Conservation (phyloP, 2,113 vertebrate species). For the Apus apus region DNA sequence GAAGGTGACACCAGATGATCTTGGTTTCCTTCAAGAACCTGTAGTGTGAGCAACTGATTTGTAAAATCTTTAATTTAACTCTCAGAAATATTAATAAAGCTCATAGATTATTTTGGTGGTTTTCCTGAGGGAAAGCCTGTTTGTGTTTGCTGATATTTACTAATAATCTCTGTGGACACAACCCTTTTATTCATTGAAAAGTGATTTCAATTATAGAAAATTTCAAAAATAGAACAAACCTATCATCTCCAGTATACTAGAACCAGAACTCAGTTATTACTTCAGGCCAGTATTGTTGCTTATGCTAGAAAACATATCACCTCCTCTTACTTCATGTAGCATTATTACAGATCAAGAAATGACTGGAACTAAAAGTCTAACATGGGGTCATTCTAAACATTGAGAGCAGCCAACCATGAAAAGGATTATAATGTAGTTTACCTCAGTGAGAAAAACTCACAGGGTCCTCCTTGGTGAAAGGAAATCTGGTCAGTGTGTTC, state of each 20-base stretch:
- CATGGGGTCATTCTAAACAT: not conserved
- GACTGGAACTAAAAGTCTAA: not conserved
- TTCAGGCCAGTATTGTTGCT: not conserved
- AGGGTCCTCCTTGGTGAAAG: not conserved
- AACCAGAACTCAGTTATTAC: not conserved
- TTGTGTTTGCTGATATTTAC: not conserved
- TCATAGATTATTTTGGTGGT: not conserved
- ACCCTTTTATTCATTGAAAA: not conserved
- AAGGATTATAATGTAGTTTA: not conserved
- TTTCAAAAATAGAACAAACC: not conserved
- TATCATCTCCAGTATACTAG: not conserved
- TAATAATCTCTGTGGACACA: not conserved
- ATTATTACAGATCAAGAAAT: not conserved
- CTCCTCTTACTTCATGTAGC: not conserved
- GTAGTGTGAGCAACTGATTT: not conserved
- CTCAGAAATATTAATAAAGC: not conserved
- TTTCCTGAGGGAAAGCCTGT: not conserved
- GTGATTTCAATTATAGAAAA: not conserved
- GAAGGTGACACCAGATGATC: not conserved
- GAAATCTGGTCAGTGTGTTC: not conserved
- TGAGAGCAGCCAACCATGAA: not conserved
- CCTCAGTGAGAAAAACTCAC: not conserved
- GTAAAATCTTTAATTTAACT: not conserved
- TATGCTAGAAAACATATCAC: not conserved
- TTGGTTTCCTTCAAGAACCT: not conserved